A percentile compares a stretch with the other conserved stretches of the same genome.
Evolutionary conservation across 1,140 invertebrate species (phyloP).

Genomic region (Drosophila carrolli): DNA sequence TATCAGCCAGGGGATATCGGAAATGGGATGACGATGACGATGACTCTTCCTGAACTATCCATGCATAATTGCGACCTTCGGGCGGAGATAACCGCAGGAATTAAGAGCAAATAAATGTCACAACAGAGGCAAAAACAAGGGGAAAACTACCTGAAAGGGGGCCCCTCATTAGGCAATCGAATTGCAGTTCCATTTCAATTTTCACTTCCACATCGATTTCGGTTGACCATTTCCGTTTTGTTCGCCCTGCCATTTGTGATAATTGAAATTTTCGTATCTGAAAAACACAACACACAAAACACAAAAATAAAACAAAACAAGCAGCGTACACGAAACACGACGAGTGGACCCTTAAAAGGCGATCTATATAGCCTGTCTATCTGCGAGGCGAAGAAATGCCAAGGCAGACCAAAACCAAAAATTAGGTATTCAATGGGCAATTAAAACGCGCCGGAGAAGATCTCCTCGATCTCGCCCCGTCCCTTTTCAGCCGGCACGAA

Average conservation of each 20-base stretch:
- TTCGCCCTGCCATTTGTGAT: constrained; percentile 8
- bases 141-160: constrained; percentile 11
- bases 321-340: not conserved
- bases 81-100: constrained; percentile 31
- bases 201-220: constrained; percentile 27
- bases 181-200: constrained; percentile 10
- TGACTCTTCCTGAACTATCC: constrained; percentile 13
- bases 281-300: not conserved
- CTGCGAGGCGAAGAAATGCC: constrained; percentile 16
- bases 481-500: constrained; percentile 17
- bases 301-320: constrained; percentile 1
- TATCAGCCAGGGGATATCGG: constrained; percentile 3
- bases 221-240: constrained; percentile 11
- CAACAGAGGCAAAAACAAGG: constrained; percentile 2
- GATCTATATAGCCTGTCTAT: constrained; percentile 23
- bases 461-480: constrained; percentile 12
- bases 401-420: constrained; percentile 18
- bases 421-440: constrained; percentile 53
- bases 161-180: constrained; percentile 24
- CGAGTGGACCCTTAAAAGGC: constrained; percentile 30
- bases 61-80: constrained; percentile 51
- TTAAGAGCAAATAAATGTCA: constrained; percentile 39
- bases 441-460: constrained; percentile 44
- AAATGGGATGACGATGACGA: constrained; percentile 25
- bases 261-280: constrained; percentile 22